Evolutionary conservation across 2,888 invertebrate genomes (phyloP), one percentile per base, ranked within the genome.

Genomic region (Steinernema carpocapsae): DNA sequence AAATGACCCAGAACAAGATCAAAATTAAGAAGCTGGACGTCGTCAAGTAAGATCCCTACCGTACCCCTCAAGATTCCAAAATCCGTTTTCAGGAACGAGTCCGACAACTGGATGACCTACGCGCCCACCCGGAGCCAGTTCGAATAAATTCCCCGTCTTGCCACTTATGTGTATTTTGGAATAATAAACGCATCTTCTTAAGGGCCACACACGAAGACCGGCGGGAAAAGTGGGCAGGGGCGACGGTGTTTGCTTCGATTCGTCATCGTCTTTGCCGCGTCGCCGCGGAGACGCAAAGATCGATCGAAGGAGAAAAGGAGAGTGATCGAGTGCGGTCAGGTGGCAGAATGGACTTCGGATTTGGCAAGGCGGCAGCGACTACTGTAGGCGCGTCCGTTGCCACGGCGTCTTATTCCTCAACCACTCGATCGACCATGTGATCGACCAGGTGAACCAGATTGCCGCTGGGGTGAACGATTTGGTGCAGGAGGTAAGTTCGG

Each of bases 401-500:
- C 45, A 79, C 78, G 42, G 74, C 79, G 1, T 76, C 77, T 0
- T 26, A 73, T 19, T 74, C 72, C 48, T 74, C 78, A 82, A 83
- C 73, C 79, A 78, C 19, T 82, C 83, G 1, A 83, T 83, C 32
- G 83, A 83, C 71, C 76, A 77, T 75, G 81, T 83, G 10, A 79
- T 82, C 26, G 79, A 79, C 37, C 83, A 83, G 70, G 77, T 80
- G 24, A 46, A 74, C 29, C 51, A 45, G 22, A 56, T 75, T 24
- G 75, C 64, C 32, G 75, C 72, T 22, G 26, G 26, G 6, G 73
- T 75, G 56, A 75, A 75, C 70, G 75, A 75, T 46, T 70, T 73
- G 1, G 43, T 32, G 17, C 72, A 51, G 72, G 64, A 64, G 64
- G 64, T 64, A 32, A 32, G 64, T 37, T 32, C 48, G 48, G 14